Conservation (phyloP, 92 coral and sea anemone species). For the Galaxea fascicularis region DNA sequence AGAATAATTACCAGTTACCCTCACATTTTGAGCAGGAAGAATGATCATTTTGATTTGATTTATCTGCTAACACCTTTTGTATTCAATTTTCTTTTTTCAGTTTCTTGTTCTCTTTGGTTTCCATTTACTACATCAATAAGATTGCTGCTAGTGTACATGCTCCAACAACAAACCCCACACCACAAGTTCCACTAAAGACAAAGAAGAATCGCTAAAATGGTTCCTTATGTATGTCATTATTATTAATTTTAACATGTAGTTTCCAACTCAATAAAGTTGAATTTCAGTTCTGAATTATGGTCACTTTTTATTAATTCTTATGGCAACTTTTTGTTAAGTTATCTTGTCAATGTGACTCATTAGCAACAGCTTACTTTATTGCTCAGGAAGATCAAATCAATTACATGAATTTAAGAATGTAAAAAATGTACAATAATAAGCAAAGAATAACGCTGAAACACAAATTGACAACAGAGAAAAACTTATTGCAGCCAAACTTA, state of each 20-base stretch:
- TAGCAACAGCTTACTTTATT: background rate
- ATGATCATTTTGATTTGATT: background rate
- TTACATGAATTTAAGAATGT: background rate
- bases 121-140: conserved; percentile 91
- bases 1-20: background rate
- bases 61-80: background rate
- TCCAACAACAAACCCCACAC: conserved; percentile 67
- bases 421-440: background rate
- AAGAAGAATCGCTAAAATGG: conserved; percentile 36
- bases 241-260: background rate
- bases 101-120: conserved; percentile 88
- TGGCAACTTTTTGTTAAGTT: background rate
- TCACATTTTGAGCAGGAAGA: background rate
- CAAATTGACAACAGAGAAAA: background rate
- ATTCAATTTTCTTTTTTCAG: conserved; percentile 41
- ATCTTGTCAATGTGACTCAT: background rate
- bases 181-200: conserved; percentile 24
- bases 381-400: background rate
- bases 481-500: background rate
- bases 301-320: background rate
- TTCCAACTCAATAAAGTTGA: conserved; percentile 7
- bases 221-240: background rate
- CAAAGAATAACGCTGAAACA: background rate
- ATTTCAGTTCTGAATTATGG: conserved; percentile 7
- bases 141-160: conserved; percentile 77